These are phyloP conservation scores for Sinocyclocheilus anshuiensis DNA, from an alignment of 2,113 vertebrate genomes.

Conservation along the genomic window DNA sequence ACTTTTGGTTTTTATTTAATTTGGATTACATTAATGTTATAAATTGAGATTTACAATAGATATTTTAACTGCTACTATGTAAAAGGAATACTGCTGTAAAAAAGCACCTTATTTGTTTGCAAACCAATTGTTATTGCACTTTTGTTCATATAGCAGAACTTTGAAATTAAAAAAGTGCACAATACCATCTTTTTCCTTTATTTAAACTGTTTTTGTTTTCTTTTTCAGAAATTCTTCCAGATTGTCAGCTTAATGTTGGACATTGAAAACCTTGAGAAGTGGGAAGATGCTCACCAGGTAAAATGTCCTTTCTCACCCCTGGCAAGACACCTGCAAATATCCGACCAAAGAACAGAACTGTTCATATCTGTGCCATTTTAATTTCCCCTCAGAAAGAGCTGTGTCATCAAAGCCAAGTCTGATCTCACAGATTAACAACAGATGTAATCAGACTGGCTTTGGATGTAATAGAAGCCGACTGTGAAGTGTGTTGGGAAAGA, in stretches of 20 bases:
- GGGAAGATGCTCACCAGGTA: constrained; percentile 97
- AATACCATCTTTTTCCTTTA: constrained; percentile 13
- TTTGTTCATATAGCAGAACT: no score
- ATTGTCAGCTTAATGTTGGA: constrained; percentile 98
- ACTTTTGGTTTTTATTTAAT: no score
- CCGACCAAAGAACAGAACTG: not conserved
- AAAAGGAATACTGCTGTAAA: no score
- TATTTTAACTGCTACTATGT: no score
- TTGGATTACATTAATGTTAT: no score
- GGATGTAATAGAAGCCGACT: constrained; percentile 20
- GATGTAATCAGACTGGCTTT: constrained; percentile 35
- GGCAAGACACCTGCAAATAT: not conserved
- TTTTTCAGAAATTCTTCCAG: constrained; percentile 94
- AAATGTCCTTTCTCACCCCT: not conserved
- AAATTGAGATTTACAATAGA: no score
- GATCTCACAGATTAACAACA: constrained; percentile 37
- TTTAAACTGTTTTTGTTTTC: not conserved
- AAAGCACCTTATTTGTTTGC: no score
- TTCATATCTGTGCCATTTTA: constrained; percentile 18
- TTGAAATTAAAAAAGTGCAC: no score
- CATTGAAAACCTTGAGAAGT: constrained; percentile 90
- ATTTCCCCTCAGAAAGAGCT: constrained; percentile 28
- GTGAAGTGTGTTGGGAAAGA: constrained; percentile 31
- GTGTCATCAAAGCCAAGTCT: constrained; percentile 5
- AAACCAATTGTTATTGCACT: no score